Conservation (phyloP, 2,888 invertebrate species). For the Drosophila bunnanda region DNA sequence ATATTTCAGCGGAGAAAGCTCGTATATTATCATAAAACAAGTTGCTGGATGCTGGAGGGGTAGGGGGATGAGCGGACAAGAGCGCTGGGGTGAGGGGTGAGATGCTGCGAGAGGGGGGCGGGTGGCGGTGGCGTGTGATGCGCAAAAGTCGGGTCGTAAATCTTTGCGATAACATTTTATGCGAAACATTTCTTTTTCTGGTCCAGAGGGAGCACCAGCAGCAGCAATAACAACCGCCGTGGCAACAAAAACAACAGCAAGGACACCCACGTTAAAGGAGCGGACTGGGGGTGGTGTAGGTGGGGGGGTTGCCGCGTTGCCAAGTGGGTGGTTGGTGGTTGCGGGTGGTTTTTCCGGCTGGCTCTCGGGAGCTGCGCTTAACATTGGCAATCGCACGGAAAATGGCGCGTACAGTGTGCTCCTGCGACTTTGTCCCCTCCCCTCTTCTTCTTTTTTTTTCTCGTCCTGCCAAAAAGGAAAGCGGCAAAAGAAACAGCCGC, state of each 20-base stretch:
- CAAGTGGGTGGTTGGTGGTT: constrained; percentile 34
- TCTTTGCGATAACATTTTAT: constrained; percentile 85
- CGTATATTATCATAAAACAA: constrained; percentile 85
- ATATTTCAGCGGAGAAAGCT: constrained; percentile 85
- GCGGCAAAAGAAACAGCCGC: constrained; percentile 36
- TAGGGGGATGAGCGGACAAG: constrained; percentile 6
- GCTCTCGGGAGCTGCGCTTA: constrained; percentile 69
- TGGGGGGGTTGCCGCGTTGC: too few relatives aligned
- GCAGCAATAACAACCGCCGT: constrained; percentile 53
- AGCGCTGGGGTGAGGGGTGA: constrained; percentile 26
- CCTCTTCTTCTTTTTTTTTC: not conserved
- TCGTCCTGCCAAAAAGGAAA: constrained; percentile 43
- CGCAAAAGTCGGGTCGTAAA: constrained; percentile 85
- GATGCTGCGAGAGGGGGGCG: constrained; percentile 2
- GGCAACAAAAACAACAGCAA: constrained; percentile 57
- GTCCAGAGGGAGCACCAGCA: constrained; percentile 70
- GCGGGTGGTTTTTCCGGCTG: constrained; percentile 54
- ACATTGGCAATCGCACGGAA: constrained; percentile 78
- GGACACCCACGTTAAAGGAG: constrained; percentile 59
- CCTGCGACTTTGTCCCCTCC: constrained; percentile 44
- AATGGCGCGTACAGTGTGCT: constrained; percentile 80
- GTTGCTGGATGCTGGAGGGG: constrained; percentile 67
- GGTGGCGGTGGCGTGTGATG: constrained; percentile 80
- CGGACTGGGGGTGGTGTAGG: not conserved
- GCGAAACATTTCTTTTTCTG: constrained; percentile 85